Conservation (phyloP, 2,888 invertebrate species). For the Schizaphis graminum region DNA sequence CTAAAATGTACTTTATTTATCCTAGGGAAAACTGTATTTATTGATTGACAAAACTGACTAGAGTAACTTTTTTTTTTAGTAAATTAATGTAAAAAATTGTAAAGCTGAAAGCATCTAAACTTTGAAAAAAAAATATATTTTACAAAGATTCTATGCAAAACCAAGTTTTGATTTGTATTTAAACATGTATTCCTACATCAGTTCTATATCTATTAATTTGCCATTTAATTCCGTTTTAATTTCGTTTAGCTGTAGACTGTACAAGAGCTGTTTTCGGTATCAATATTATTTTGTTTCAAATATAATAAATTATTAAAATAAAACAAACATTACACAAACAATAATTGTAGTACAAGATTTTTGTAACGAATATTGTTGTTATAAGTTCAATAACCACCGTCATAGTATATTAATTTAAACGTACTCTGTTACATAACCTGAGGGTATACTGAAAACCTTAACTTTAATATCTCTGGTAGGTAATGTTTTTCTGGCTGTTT, state of each 20-base stretch:
- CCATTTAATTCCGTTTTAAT: neutral
- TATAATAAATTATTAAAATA: conserved; percentile 25
- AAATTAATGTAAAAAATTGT: neutral
- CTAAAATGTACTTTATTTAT: neutral
- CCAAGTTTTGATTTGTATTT: neutral
- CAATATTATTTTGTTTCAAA: conserved; percentile 36
- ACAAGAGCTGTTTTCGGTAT: conserved; percentile 66
- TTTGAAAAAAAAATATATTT: neutral
- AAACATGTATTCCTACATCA: too few species aligned
- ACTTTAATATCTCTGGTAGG: conserved; percentile 70
- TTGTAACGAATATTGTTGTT: too few species aligned
- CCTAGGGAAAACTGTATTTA: too few species aligned
- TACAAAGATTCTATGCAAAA: neutral
- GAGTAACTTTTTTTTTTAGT: neutral
- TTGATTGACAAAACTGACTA: too few species aligned
- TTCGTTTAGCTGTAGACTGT: conserved; percentile 30
- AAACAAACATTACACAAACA: neutral
- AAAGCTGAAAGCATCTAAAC: neutral
- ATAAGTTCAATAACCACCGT: neutral
- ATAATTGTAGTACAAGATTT: too few species aligned
- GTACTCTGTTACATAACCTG: conserved; percentile 70
- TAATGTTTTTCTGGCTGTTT: conserved; percentile 70
- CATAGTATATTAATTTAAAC: conserved; percentile 59
- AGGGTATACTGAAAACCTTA: conserved; percentile 71
- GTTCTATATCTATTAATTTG: too few species aligned